Evolutionary conservation across 2,113 vertebrate genomes (phyloP).

Genomic region (Phyllopteryx taeniolatus): DNA sequence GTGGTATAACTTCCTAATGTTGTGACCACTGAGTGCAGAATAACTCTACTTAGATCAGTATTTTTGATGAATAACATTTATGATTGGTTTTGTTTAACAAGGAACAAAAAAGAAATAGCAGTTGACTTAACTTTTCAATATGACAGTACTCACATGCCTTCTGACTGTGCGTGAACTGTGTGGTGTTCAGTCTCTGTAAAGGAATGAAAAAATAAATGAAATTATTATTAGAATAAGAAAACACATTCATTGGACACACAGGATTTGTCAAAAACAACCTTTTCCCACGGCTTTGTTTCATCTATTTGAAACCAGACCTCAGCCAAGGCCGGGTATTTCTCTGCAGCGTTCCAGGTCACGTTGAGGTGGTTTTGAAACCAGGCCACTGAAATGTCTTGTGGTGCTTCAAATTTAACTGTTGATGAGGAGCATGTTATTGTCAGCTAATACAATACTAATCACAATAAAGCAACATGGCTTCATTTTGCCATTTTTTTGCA

Average conservation of each 20-base stretch:
- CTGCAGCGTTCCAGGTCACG: constrained; percentile 40
- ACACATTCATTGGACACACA: background rate
- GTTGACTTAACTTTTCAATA: constrained; percentile 1
- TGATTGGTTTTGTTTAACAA: background rate
- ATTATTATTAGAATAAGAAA: background rate
- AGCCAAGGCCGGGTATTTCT: constrained; percentile 11
- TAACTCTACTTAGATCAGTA: background rate
- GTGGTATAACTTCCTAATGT: background rate
- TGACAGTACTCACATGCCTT: constrained; percentile 38
- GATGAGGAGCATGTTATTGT: constrained; percentile 6
- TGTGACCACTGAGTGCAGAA: too few species aligned
- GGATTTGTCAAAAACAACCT: constrained; percentile 29
- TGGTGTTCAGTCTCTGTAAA: background rate
- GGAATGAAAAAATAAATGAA: background rate
- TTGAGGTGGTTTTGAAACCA: constrained; percentile 47
- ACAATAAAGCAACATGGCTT: background rate
- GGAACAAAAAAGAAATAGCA: too few species aligned
- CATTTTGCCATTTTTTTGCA: background rate
- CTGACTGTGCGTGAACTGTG: background rate
- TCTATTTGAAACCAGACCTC: constrained; percentile 36
- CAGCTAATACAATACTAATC: background rate
- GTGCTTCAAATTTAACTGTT: constrained; percentile 60
- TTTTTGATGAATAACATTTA: background rate
- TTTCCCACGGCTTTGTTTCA: constrained; percentile 28
- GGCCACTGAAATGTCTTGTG: constrained; percentile 32